These are phyloP conservation scores for Ephialtes manifestator DNA, from an alignment of 2,888 invertebrate species.

Conservation along the genomic window DNA sequence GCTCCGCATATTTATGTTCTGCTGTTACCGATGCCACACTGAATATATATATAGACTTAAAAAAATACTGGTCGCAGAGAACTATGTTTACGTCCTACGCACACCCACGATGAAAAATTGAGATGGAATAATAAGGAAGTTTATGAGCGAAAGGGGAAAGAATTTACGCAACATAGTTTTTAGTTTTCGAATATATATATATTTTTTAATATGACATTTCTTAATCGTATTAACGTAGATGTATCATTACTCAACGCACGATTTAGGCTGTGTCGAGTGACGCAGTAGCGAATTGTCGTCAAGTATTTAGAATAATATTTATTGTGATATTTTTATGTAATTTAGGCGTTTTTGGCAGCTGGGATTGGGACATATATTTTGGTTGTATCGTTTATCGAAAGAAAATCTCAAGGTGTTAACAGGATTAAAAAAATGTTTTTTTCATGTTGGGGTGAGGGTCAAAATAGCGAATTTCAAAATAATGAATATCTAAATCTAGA, in stretches of 20 bases:
- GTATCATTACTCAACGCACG: not conserved
- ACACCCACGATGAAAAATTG: constrained; percentile 11
- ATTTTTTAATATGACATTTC: not conserved
- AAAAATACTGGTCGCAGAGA: not conserved
- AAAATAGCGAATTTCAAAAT: too few species aligned
- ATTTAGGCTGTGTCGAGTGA: not conserved
- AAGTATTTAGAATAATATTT: too few species aligned
- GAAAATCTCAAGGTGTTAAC: too few species aligned
- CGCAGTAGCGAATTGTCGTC: too few species aligned
- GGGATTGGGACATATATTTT: too few species aligned
- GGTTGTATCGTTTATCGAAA: too few species aligned
- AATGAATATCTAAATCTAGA: too few species aligned
- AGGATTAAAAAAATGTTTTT: too few species aligned
- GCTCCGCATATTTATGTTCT: constrained; percentile 23
- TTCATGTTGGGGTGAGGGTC: too few species aligned
- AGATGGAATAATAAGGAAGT: not conserved
- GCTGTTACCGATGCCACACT: not conserved
- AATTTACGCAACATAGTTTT: not conserved
- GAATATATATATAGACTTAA: not conserved
- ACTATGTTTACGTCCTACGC: constrained; percentile 34
- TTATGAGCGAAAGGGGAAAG: not conserved
- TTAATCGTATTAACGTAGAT: not conserved
- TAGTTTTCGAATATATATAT: not conserved
- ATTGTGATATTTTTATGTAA: too few species aligned
- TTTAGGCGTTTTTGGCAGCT: too few species aligned